Evolutionary conservation across 2,888 invertebrate species (phyloP), one percentile per base, ranked within the genome.

Genomic region (Aporophyla lueneburgensis): DNA sequence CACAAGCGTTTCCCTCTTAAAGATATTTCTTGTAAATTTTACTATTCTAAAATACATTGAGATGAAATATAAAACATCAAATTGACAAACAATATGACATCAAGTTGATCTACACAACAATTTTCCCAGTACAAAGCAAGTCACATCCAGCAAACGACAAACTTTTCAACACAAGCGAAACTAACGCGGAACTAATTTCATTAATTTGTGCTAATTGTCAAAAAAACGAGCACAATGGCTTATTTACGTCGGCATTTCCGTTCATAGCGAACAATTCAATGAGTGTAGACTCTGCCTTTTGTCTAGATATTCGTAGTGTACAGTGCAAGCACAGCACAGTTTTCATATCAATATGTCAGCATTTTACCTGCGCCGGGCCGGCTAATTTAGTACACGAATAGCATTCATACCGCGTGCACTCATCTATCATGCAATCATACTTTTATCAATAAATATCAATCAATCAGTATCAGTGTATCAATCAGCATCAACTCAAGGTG

Each of bases 141-240:
- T 27, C 27, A 78, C 67, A 71, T 59, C 27, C 9, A 67, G 21
- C 21, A 7, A 67, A 61, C 58, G 27, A 56, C 51, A 62, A 75
- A 75, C 51, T 66, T 63, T 61, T 67, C 40, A 58, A 49, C 54
- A 27, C 16, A 40, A 58, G 54, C 63, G 59, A n/a, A 69, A 83
- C 74, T 65, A 74, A 81, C 73, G 68, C 82, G 83, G 77, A 85
- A 84, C 85, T 76, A 87, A 89, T 84, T 71, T 58, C 16, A 72
- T 77, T 87, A 89, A 89, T 87, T 86, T 63, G 79, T 58, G 80
- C 80, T 90, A 89, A 90, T 90, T 89, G 81, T 56, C 71, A 87
- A 89, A 71, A 81, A 84, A 90, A 89, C 80, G 72, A 81, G 80
- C 73, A 88, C 88, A 89, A 90, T 86, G 73, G 74, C 78, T 78